Evolutionary conservation across 2,797 vertebrate genomes (phyloP).

Genomic region (Pangasius macronema): DNA sequence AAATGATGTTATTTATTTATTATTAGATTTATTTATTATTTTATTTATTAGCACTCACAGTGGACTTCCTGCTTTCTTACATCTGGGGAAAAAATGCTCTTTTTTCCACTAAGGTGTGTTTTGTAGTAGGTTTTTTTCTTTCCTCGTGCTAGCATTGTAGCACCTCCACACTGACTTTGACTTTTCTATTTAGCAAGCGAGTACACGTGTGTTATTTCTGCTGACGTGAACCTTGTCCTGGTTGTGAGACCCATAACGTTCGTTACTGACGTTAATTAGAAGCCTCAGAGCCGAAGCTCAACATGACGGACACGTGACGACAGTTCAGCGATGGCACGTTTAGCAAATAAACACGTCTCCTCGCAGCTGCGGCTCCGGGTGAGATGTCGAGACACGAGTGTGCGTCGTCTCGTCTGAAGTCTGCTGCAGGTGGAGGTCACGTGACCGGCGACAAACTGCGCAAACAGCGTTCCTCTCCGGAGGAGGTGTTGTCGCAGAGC

Average conservation of each 20-base stretch:
- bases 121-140: neutral
- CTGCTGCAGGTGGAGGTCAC: conserved; percentile 59
- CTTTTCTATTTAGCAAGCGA: too few species aligned
- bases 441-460: conserved; percentile 69
- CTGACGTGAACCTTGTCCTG: conserved; percentile 20
- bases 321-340: conserved; percentile 31
- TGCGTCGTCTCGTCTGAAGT: conserved; percentile 63
- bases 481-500: conserved; percentile 52
- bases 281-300: neutral
- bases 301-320: conserved; percentile 37
- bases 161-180: neutral
- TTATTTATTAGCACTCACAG: neutral
- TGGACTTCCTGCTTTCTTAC: neutral
- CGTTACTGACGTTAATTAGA: neutral
- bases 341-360: conserved; percentile 55
- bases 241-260: conserved; percentile 6
- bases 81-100: neutral
- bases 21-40: neutral
- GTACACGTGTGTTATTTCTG: neutral
- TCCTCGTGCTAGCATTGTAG: neutral
- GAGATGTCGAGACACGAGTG: conserved; percentile 49
- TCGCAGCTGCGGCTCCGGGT: conserved; percentile 53
- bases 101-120: neutral
- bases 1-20: too few species aligned
- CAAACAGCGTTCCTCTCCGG: conserved; percentile 58